These are phyloP conservation scores for Procambarus clarkii DNA, from an alignment of 1,140 invertebrate genomes.

Conservation along the genomic window DNA sequence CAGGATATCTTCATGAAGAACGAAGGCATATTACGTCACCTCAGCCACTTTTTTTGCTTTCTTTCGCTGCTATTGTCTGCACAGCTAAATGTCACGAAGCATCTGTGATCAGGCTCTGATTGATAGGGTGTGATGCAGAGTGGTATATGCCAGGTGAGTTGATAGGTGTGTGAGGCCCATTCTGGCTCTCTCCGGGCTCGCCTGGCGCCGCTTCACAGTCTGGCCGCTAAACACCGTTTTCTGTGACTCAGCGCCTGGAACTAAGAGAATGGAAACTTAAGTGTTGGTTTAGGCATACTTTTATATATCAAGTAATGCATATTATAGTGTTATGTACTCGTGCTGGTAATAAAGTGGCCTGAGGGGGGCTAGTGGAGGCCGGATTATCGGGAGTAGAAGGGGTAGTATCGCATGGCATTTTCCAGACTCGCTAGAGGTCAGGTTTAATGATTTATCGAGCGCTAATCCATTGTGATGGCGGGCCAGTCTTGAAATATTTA, in stretches of 20 bases:
- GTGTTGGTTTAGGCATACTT: background rate
- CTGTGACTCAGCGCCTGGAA: background rate
- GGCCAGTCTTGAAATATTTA: slow-evolving; percentile 10
- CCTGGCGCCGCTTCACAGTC: background rate
- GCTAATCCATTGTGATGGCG: background rate
- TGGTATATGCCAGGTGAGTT: background rate
- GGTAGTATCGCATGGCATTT: background rate
- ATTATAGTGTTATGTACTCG: background rate
- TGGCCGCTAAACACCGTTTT: background rate
- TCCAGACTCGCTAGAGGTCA: slow-evolving; percentile 4
- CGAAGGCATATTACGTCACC: too few relatives aligned
- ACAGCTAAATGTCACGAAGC: background rate
- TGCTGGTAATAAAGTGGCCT: background rate
- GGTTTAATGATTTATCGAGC: slow-evolving; percentile 12
- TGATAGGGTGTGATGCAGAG: background rate
- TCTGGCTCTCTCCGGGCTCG: background rate
- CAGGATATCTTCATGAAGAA: too few relatives aligned
- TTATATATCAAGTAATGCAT: background rate
- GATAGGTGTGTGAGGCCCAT: background rate
- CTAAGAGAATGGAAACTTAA: background rate
- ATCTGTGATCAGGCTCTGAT: background rate
- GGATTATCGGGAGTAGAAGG: background rate
- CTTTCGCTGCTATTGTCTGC: background rate
- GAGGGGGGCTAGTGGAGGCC: background rate
- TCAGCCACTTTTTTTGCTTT: too few relatives aligned